These are phyloP conservation scores for Conops quadrifasciatus DNA, from an alignment of 2,888 invertebrate genomes.

Conservation along the genomic window DNA sequence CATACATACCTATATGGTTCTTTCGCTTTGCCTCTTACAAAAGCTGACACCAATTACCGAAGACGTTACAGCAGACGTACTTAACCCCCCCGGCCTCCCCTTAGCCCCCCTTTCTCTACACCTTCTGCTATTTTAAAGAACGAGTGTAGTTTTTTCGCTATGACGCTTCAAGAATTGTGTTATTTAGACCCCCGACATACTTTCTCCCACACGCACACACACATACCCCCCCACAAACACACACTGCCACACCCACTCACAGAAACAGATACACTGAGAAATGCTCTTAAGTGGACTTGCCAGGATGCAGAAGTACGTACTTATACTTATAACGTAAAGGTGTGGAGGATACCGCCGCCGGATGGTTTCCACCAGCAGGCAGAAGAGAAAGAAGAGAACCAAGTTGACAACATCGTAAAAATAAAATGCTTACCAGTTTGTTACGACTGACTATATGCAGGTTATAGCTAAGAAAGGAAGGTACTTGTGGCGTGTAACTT, in stretches of 20 bases:
- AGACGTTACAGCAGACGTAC: neutral
- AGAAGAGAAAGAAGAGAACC: neutral
- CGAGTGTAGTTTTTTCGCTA: neutral
- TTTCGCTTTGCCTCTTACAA: neutral
- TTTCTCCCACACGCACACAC: too few species aligned
- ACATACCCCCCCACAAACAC: too few species aligned
- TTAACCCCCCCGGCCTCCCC: neutral
- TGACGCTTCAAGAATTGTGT: conserved; percentile 7
- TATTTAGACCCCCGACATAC: neutral
- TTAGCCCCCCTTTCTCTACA: neutral
- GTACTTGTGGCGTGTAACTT: conserved; percentile 47
- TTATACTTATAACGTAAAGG: neutral
- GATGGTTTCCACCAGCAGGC: neutral
- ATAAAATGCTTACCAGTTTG: conserved; percentile 28
- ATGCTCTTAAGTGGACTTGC: conserved; percentile 13
- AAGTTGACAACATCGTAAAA: conserved; percentile 26
- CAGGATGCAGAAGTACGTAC: too few species aligned
- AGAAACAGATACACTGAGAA: neutral
- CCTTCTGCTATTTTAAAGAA: too few species aligned
- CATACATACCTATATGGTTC: too few species aligned
- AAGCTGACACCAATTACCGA: conserved; percentile 25
- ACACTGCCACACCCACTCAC: too few species aligned
- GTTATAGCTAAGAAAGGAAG: neutral
- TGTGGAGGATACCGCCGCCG: neutral
- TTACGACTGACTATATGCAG: too few species aligned